These are phyloP conservation scores for Pseudonaja textilis DNA, from an alignment of 2,113 vertebrate species.

Conservation along the genomic window DNA sequence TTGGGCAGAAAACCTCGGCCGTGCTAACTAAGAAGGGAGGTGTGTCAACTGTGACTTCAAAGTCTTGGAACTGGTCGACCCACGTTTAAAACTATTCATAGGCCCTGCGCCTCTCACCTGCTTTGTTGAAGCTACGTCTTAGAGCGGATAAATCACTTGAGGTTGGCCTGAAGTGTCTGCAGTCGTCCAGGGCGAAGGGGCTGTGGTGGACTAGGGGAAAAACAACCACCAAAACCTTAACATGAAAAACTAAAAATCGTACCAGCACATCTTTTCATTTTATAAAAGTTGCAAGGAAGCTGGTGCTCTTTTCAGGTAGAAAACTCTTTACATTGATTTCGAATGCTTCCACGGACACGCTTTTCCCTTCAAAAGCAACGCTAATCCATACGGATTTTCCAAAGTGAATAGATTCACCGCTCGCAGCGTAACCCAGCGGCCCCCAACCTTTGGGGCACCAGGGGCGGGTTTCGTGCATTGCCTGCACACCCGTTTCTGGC, in stretches of 20 bases:
- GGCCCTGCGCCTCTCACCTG: neutral
- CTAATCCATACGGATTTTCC: neutral
- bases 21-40: neutral
- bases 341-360: neutral
- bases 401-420: neutral
- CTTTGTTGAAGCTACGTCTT: neutral
- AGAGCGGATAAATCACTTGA: fast-evolving
- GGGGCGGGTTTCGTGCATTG: no score
- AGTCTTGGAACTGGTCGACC: neutral
- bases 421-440: fast-evolving
- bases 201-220: fast-evolving
- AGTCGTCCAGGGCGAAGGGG: neutral
- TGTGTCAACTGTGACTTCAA: neutral
- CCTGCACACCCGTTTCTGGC: no score
- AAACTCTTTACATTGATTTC: neutral
- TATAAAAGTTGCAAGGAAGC: neutral
- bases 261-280: neutral
- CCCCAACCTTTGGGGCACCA: no score
- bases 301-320: neutral
- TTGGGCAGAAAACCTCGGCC: neutral
- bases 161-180: fast-evolving
- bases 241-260: neutral
- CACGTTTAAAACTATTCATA: fast-evolving
- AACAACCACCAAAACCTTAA: neutral
- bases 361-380: neutral